Evolutionary conservation across 1,140 invertebrate genomes (phyloP), one percentile per base, ranked within the genome.

Genomic region (Drosophila nigrodunni): DNA sequence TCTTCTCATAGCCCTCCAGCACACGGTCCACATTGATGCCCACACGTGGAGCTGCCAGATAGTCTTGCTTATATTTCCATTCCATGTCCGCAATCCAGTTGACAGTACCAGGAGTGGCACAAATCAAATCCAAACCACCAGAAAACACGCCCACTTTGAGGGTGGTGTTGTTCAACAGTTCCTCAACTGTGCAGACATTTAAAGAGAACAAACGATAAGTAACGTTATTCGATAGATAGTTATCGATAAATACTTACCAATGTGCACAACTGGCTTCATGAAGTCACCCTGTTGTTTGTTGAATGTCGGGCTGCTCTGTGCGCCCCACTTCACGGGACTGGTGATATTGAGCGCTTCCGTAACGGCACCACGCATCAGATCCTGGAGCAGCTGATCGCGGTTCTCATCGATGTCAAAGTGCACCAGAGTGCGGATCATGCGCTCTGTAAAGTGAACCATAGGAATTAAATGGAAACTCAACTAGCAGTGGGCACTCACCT

Each of bases 221-320:
- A 30, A 41, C 9, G 13, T 25, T 46, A 49, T 46, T 25, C 11
- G 8, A 54, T 37, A 46, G 25, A 46, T 9, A 4, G n/a, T 10
- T 10, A 7, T 11, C 0, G 13, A 43, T 44, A 0, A 18, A 61
- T 13, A 82, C 93, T 91, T 89, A 96, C 95, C 94, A 81, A 95
- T 93, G 49, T 95, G 85, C 9, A 95, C 94, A 25, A 96, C 96
- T 10, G 97, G 96, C 87, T 96, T 97, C 97, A 98, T 98, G 80
- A 98, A 98, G 87, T 98, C 97, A 15, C 73, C 94, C 13, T 62
- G 73, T 30, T 97, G 94, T 10, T 86, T 92, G 39, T 82, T 65
- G 91, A 97, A 97, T 0, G 97, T 96, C 0, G 65, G 25, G 4
- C 74, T 72, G 6, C 94, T 94, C 80, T 95, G 95, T 6, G 78